Conservation (phyloP, 2,797 vertebrate species). For the Enteromius afrohamiltoni region DNA sequence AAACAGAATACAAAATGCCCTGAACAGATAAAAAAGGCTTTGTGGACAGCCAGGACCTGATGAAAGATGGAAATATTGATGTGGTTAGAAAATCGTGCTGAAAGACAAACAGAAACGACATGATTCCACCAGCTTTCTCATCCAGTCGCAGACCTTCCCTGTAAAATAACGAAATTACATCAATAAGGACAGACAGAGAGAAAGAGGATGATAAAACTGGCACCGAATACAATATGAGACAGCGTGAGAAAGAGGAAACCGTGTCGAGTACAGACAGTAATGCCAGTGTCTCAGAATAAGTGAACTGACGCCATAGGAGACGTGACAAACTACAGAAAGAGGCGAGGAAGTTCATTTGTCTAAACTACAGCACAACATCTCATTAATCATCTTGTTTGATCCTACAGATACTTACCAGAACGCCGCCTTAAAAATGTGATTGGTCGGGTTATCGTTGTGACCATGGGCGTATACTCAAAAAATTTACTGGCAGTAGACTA, state of each 20-base stretch:
- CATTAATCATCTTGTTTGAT: background rate
- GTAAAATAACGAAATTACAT: conserved; percentile 23
- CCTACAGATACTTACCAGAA: conserved; percentile 24
- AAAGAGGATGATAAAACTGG: background rate
- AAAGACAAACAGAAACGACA: conserved; percentile 18
- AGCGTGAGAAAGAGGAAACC: conserved; percentile 65
- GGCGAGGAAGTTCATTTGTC: conserved; percentile 12
- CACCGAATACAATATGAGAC: conserved; percentile 21
- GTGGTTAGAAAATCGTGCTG: conserved; percentile 40
- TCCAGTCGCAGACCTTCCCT: conserved; percentile 16
- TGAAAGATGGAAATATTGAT: conserved; percentile 37
- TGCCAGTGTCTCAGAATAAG: background rate
- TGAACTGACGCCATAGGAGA: conserved; percentile 11
- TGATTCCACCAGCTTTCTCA: conserved; percentile 10
- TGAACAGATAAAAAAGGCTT: conserved; percentile 26
- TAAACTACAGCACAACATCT: conserved; percentile 1
- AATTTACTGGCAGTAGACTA: conserved; percentile 86
- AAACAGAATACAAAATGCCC: background rate
- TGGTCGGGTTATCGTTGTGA: conserved; percentile 65
- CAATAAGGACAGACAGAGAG: conserved; percentile 1
- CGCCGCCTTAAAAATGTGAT: background rate
- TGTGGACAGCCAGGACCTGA: conserved; percentile 28
- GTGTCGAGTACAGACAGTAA: background rate
- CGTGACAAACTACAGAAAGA: conserved; percentile 2
- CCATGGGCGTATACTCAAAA: conserved; percentile 99